A percentile compares a stretch with the other conserved stretches of the same genome.
These are phyloP conservation scores for Sandelia bainsii DNA, from an alignment of 2,797 vertebrate genomes.

Conservation along the genomic window DNA sequence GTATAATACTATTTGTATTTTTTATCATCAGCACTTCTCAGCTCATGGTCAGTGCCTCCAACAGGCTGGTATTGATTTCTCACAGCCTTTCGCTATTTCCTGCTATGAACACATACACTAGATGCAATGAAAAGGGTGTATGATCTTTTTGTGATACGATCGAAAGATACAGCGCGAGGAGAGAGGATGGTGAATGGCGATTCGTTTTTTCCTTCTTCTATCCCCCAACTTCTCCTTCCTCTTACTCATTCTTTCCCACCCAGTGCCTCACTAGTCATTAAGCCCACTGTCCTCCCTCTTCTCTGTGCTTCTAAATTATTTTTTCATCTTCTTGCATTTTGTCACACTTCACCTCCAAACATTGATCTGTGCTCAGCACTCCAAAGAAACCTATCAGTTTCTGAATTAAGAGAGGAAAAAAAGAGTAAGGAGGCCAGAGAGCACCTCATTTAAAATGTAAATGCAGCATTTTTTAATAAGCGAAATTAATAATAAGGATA, in stretches of 20 bases:
- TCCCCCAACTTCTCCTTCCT: background rate
- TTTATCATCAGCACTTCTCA: conserved; percentile 54
- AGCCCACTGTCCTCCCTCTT: conserved; percentile 26
- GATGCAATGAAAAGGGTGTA: conserved; percentile 38
- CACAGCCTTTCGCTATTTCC: conserved; percentile 53
- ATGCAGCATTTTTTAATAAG: conserved; percentile 79
- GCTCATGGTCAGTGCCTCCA: conserved; percentile 56
- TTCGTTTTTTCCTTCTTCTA: background rate
- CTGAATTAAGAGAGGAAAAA: conserved; percentile 30
- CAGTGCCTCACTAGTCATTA: conserved; percentile 18
- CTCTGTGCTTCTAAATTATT: conserved; percentile 33
- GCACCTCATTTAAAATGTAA: conserved; percentile 76
- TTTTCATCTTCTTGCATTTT: conserved; percentile 52
- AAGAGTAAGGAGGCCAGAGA: conserved; percentile 20
- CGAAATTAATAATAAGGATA: conserved; percentile 79
- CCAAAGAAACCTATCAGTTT: conserved; percentile 35
- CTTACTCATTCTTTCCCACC: conserved; percentile 15
- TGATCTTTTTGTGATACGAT: conserved; percentile 51
- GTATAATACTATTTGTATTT: conserved; percentile 51
- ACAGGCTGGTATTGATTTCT: conserved; percentile 69
- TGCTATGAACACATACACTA: conserved; percentile 47
- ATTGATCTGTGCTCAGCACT: conserved; percentile 43
- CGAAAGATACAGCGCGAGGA: conserved; percentile 32
- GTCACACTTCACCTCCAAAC: conserved; percentile 63
- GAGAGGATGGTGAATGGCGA: conserved; percentile 26